Conservation (phyloP, 1,140 invertebrate genomes). For the Venustaconcha ellipsiformis region DNA sequence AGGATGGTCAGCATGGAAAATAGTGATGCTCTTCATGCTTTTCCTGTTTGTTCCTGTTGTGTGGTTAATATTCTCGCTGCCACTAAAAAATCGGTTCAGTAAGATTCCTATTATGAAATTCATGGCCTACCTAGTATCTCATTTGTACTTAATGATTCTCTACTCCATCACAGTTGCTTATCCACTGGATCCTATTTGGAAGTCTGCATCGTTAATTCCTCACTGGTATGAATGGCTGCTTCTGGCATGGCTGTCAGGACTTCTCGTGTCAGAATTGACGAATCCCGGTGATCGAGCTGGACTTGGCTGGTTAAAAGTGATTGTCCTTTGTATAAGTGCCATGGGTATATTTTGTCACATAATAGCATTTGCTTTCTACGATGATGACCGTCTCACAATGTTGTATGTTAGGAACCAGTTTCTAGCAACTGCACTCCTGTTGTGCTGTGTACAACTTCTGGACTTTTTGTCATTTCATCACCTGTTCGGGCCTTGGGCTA, state of each 20-base stretch:
- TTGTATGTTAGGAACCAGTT: conserved; percentile 96
- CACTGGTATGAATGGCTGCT: conserved; percentile 98
- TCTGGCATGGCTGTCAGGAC: conserved; percentile 94
- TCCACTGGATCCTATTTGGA: conserved; percentile 77
- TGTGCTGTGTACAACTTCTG: conserved; percentile 96
- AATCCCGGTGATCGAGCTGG: conserved; percentile 78
- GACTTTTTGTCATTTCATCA: conserved; percentile 95
- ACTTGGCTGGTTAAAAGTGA: conserved; percentile 73
- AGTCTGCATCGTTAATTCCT: conserved; percentile 68
- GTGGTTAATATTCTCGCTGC: conserved; percentile 96
- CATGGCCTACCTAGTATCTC: conserved; percentile 98
- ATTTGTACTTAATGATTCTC: conserved; percentile 96
- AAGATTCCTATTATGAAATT: conserved; percentile 97
- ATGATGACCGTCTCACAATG: conserved; percentile 75
- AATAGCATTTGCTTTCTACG: conserved; percentile 75
- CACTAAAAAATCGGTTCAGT: conserved; percentile 94
- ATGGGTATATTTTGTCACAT: conserved; percentile 92
- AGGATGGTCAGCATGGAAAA: conserved; percentile 96
- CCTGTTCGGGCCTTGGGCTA: conserved; percentile 96
- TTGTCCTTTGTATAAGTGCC: conserved; percentile 92
- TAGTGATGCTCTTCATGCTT: conserved; percentile 89
- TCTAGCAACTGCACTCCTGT: conserved; percentile 91
- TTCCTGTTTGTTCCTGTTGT: conserved; percentile 95
- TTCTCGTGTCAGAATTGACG: conserved; percentile 95
- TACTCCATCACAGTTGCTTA: conserved; percentile 89